Evolutionary conservation across 1,140 invertebrate genomes (phyloP), one percentile per base, ranked within the genome.

Genomic region (Grapholita molesta): DNA sequence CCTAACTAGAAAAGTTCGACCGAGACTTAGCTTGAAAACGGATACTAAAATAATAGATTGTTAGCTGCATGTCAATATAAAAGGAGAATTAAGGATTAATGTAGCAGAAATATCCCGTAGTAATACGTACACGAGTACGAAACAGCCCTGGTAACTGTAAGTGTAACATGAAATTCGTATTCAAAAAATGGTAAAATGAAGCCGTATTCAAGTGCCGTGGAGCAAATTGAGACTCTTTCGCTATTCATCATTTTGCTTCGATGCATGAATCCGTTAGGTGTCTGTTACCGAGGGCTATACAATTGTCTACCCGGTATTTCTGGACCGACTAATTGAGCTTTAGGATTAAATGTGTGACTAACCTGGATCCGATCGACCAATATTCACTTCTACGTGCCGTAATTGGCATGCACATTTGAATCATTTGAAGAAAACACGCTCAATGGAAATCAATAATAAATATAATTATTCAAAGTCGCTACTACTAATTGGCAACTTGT

Each of bases 191-290:
- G 73, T 68, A 75, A 73, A 79, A 76, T 71, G 72, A 71, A 71
- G 72, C 77, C 71, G 71, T 71, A 78, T 75, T 74, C 73, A 76
- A 55, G 61, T 70, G 70, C 55, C 69, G 67, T 73, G 71, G 76
- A 77, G 66, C 70, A 76, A 80, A 77, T 79, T 79, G 77, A 64
- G 75, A 70, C 70, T 79, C 77, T 71, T 61, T 72, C 72, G 68
- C 78, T 76, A 77, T 78, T 76, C 55, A 61, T 61, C 55, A 61
- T 61, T 61, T 61, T 30, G 25, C 11, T 61, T 61, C 55, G 55
- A 28, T 61, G 55, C 55, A 61, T 61, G 55, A 61, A 61, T 61
- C 25, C 25, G n/a, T 32, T 25, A 61, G 55, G 55, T 61, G 55
- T 61, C 55, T 61, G 30, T 61, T 61, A 61, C 25, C 25, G 25